Evolutionary conservation across 2,113 vertebrate genomes (phyloP).

Genomic region (Cyrtonyx montezumae): DNA sequence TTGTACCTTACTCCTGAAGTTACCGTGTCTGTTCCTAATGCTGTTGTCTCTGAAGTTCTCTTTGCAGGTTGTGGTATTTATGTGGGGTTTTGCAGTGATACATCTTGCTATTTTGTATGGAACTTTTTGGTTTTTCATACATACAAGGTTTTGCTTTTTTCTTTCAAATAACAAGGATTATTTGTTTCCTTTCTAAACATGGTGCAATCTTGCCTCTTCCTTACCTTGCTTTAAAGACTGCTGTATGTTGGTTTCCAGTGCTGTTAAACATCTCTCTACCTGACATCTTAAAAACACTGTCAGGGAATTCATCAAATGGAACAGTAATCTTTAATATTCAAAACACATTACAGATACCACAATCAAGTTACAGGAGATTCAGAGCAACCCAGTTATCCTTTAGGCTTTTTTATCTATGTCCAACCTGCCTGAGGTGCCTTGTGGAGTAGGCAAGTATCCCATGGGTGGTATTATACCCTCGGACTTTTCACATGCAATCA

Average conservation of each 20-base stretch:
- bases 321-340: neutral
- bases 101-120: rapidly evolving
- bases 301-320: neutral
- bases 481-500: neutral
- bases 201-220: neutral
- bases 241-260: rapidly evolving
- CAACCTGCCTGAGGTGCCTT: neutral
- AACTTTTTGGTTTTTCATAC: neutral
- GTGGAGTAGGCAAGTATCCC: rapidly evolving
- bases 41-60: neutral
- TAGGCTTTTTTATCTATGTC: neutral
- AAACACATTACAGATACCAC: neutral
- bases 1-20: neutral
- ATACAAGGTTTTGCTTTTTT: rapidly evolving
- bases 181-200: neutral
- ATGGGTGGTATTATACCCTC: rapidly evolving
- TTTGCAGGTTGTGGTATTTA: neutral
- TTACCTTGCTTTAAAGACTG: neutral
- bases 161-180: neutral
- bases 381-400: neutral
- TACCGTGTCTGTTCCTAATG: neutral
- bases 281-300: neutral
- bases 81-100: neutral
- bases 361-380: neutral
- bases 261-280: neutral